Evolutionary conservation across 2,888 invertebrate genomes (phyloP), one percentile per base, ranked within the genome.

Genomic region (Mycalesis mineus): DNA sequence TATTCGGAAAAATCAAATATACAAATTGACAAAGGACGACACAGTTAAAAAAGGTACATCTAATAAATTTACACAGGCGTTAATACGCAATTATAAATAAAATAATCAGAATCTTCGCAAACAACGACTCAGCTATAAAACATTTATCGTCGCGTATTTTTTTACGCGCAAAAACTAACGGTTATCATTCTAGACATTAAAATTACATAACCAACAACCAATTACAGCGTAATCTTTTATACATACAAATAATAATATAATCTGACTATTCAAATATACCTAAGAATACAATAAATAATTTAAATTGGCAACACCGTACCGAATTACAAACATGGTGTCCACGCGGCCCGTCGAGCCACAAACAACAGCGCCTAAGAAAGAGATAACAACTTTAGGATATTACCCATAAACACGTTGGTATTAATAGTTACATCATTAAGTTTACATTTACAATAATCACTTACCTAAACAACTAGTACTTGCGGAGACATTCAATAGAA

Each of bases 331-430:
- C 28, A 52, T 42, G 57, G 47, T 61, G 65, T 70, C 81, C 80
- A 70, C 82, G 81, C 80, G 72, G 64, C 65, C 73, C 80, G 73
- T 65, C 74, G 77, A 80, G 70, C 78, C 78, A 67, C 77, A 79
- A 80, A 84, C 87, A 89, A 88, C 88, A 86, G 86, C 84, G 83
- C 87, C 89, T 89, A 89, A 85, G 87, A 88, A 89, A 88, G 88
- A 89, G 88, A 82, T 88, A 89, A 89, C 89, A 89, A 88, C 80
- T 73, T 80, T 82, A 83, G 78, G 79, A 84, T 84, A 81, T 80
- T 81, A 86, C 82, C 84, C 78, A 84, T 80, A 81, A 80, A 84
- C 78, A 83, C 77, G 82, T 73, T 74, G 78, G 76, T 80, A 81
- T 75, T 65, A 66, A 75, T 75, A 80, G 75, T 79, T 82, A 84